Conservation (phyloP, 2,888 invertebrate species). For the Agrotis puta region DNA sequence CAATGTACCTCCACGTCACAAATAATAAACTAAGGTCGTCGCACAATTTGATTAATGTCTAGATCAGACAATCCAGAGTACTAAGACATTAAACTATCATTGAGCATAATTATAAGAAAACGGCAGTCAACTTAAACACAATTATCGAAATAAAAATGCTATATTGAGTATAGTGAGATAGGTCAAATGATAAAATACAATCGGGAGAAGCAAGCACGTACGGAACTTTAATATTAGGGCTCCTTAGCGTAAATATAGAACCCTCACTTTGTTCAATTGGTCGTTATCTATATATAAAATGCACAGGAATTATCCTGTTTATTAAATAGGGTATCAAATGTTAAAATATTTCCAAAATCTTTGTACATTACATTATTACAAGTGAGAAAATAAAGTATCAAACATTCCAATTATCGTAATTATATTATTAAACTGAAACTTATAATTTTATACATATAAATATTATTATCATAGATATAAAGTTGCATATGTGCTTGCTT, state of each 20-base stretch:
- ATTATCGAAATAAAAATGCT: conserved; percentile 84
- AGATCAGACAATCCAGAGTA: conserved; percentile 75
- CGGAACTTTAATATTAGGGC: conserved; percentile 60
- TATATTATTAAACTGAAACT: conserved; percentile 30
- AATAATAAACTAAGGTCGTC: conserved; percentile 84
- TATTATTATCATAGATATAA: conserved; percentile 44
- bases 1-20: conserved; percentile 66
- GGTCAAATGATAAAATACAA: conserved; percentile 77
- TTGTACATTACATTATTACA: conserved; percentile 58
- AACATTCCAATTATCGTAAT: conserved; percentile 39
- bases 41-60: conserved; percentile 76
- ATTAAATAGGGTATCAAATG: conserved; percentile 60
- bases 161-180: conserved; percentile 86
- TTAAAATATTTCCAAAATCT: conserved; percentile 62
- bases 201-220: conserved; percentile 61
- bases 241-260: conserved; percentile 54
- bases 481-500: conserved; percentile 67
- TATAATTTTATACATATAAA: conserved; percentile 27
- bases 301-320: conserved; percentile 51
- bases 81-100: conserved; percentile 82
- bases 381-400: conserved; percentile 32
- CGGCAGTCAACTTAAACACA: conserved; percentile 87
- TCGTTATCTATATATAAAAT: conserved; percentile 56
- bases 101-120: conserved; percentile 89
- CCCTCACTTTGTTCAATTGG: conserved; percentile 59